phyloP scores from a whole-genome alignment of 2,888 invertebrate genomes.

The Eupithecia dodoneata region DNA sequence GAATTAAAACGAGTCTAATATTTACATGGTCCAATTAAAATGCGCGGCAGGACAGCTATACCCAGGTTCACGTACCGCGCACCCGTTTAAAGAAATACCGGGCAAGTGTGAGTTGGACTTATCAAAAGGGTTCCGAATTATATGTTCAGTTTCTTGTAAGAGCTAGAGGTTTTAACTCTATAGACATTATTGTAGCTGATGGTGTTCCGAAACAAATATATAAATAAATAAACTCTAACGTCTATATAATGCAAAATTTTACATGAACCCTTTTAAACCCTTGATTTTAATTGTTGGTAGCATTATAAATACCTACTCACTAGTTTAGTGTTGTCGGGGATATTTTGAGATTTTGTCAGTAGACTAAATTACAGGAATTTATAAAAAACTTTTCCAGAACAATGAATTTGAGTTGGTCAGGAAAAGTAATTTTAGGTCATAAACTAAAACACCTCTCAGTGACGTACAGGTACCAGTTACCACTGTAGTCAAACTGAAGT shows the following conservation, averaged over 20 bases:
- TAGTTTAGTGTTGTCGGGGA: background rate
- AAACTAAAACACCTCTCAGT: background rate
- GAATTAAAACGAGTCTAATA: conserved; percentile 54
- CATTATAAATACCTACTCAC: too few species aligned
- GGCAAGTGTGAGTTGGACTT: background rate
- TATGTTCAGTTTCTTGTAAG: background rate
- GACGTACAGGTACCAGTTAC: background rate
- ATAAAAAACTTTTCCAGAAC: background rate
- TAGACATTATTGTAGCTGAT: background rate
- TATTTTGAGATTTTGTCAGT: background rate
- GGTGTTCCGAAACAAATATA: too few species aligned
- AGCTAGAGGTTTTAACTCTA: background rate
- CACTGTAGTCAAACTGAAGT: background rate
- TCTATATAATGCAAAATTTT: too few species aligned
- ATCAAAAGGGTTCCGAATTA: background rate
- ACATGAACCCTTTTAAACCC: too few species aligned
- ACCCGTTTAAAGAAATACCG: conserved; percentile 1
- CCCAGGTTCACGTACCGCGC: background rate
- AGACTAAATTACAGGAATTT: background rate
- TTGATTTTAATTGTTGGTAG: too few species aligned
- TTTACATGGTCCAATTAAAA: conserved; percentile 65
- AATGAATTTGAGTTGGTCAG: background rate
- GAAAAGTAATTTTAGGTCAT: background rate
- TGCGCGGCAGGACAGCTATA: conserved; percentile 42
- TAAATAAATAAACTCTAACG: too few species aligned